Conservation (phyloP, 2,888 invertebrate genomes). For the Caenorhabditis angaria region DNA sequence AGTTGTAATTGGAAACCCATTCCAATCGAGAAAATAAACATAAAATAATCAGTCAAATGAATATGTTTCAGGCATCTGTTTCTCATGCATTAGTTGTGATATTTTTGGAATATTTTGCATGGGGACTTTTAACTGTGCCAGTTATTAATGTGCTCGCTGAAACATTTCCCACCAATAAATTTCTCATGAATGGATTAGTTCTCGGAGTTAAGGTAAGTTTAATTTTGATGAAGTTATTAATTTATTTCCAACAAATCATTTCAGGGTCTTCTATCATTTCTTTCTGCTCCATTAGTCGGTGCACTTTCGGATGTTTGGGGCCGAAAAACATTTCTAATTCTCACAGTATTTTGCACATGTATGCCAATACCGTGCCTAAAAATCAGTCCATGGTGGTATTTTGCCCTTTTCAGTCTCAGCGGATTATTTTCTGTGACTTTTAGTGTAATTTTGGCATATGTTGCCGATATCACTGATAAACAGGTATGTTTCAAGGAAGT, state of each 20-base stretch:
- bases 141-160: slow-evolving; percentile 92
- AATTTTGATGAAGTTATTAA: slow-evolving; percentile 5
- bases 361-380: slow-evolving; percentile 98
- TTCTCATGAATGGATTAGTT: slow-evolving; percentile 98
- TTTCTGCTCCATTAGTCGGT: slow-evolving; percentile 95
- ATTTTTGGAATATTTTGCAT: slow-evolving; percentile 99
- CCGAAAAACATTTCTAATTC: slow-evolving; percentile 92
- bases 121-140: slow-evolving; percentile 97
- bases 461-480: slow-evolving; percentile 97
- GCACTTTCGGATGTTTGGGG: slow-evolving; percentile 98
- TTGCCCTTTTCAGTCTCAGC: slow-evolving; percentile 97
- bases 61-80: slow-evolving; percentile 83
- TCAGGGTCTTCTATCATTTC: slow-evolving; percentile 91
- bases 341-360: slow-evolving; percentile 86
- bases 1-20: too few relatives aligned
- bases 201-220: slow-evolving; percentile 88
- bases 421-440: slow-evolving; percentile 99
- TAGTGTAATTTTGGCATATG: slow-evolving; percentile 98
- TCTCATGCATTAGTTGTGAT: slow-evolving; percentile 98
- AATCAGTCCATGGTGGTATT: slow-evolving; percentile 99
- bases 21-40: too few relatives aligned
- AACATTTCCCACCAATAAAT: slow-evolving; percentile 98
- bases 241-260: slow-evolving; percentile 23
- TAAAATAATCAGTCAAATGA: too few relatives aligned
- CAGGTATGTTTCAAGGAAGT: slow-evolving; percentile 24